These are phyloP conservation scores for Pseudonaja textilis DNA, from an alignment of 2,113 vertebrate genomes.

Conservation along the genomic window DNA sequence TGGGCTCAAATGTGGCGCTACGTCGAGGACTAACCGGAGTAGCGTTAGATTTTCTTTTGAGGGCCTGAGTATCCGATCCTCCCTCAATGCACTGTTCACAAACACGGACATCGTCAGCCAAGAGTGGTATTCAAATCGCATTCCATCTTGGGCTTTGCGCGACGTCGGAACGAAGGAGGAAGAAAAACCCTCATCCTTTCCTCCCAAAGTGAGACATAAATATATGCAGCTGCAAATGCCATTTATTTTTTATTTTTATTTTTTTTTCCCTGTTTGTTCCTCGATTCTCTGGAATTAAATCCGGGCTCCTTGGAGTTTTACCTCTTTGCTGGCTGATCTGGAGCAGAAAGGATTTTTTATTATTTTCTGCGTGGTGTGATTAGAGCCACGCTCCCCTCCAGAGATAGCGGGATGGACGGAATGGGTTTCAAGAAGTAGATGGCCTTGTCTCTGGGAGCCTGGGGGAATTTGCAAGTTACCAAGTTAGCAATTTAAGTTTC, in stretches of 20 bases:
- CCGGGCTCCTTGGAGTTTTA: slow-evolving; percentile 30
- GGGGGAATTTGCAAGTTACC: slow-evolving; percentile 36
- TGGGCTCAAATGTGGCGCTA: no score
- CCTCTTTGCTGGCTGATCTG: slow-evolving; percentile 48
- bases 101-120: not conserved
- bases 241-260: slow-evolving; percentile 1
- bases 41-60: no score
- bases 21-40: no score
- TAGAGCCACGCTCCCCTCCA: slow-evolving; percentile 37
- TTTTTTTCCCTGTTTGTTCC: no score
- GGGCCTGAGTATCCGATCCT: no score
- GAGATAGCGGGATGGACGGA: slow-evolving; percentile 30
- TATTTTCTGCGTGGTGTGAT: slow-evolving; percentile 52
- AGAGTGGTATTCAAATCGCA: not conserved
- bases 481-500: slow-evolving; percentile 42
- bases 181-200: not conserved
- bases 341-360: slow-evolving; percentile 43
- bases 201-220: slow-evolving; percentile 7
- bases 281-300: slow-evolving; percentile 50
- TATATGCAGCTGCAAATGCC: not conserved
- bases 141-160: not conserved
- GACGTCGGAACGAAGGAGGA: no score
- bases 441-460: slow-evolving; percentile 12
- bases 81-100: no score
- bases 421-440: slow-evolving; percentile 39